These are phyloP conservation scores for Elephas maximus DNA, from an alignment of 2,113 vertebrate genomes.

Conservation along the genomic window DNA sequence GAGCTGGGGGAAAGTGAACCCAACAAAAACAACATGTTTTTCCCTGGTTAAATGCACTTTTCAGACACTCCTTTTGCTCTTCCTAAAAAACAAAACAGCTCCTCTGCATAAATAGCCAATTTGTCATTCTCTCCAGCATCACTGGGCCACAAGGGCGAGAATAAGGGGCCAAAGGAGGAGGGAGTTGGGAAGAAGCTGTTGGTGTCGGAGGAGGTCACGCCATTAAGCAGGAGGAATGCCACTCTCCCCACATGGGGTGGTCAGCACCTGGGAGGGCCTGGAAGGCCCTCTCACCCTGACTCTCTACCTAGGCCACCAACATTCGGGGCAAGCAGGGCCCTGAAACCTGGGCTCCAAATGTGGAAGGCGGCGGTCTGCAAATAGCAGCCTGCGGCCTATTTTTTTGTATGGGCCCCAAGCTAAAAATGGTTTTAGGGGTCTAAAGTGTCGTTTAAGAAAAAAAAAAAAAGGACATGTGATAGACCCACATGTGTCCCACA, in stretches of 20 bases:
- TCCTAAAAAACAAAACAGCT: conserved; percentile 40
- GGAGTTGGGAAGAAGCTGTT: neutral
- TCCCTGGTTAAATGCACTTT: conserved; percentile 60
- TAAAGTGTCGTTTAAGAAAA: neutral
- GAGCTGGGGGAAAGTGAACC: conserved; percentile 62
- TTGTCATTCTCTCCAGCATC: neutral
- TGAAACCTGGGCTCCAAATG: neutral
- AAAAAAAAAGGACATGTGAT: neutral
- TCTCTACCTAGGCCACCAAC: neutral
- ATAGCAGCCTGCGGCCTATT: neutral
- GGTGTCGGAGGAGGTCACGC: neutral
- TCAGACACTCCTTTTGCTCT: conserved; percentile 59
- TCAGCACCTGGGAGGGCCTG: neutral
- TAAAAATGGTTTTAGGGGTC: neutral
- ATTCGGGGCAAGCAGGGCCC: neutral
- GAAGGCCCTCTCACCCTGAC: neutral
- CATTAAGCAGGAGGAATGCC: neutral
- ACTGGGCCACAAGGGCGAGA: neutral
- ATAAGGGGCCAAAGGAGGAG: neutral
- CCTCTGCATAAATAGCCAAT: neutral
- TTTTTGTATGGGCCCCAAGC: neutral
- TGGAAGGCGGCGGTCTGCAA: neutral
- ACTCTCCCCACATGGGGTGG: neutral
- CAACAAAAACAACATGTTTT: conserved; percentile 60
- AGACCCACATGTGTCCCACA: neutral